Evolutionary conservation across 2,888 invertebrate genomes (phyloP), one percentile per base, ranked within the genome.

Genomic region (Mallateleia sp.): DNA sequence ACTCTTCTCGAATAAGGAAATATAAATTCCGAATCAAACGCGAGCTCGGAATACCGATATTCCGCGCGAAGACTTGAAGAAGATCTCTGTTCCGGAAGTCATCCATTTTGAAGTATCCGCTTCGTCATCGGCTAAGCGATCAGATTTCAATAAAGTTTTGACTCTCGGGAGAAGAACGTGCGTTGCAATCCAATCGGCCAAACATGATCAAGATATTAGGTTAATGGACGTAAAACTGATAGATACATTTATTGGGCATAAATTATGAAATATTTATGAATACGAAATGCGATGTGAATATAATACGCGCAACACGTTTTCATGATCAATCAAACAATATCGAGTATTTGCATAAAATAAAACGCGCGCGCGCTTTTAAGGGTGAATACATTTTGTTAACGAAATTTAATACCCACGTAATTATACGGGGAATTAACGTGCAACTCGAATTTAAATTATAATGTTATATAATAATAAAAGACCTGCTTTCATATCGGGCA

Each of bases 91-190:
- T 74, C 64, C 82, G 82, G 82, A 82, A 82, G 86, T 82, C 82
- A 82, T 87, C 82, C 67, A 79, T 87, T 87, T 82, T 56, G 82
- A 74, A 87, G 82, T 87, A 87, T 82, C 79, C 58, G 78, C 24
- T 50, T 82, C 74, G 69, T 78, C 82, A 69, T 74, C 78, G 79
- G 78, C 74, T 69, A 82, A 87, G 74, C 79, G 79, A 82, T 74
- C 86, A 78, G 82, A 87, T 87, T 87, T 82, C 82, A 87, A 87
- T 82, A 87, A 87, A 82, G 79, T 87, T 87, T 87, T 79, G 74
- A 81, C 60, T 25, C 81, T 66, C 38, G 60, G 24, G 24, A 50
- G 78, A 67, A 74, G 69, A 42, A 87, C 86, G 86, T 87, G 79
- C 82, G 42, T 64, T 60, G 86, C 66, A 82, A 52, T 22, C 20